A percentile compares a stretch with the other conserved stretches of the same genome.
phyloP scores from a whole-genome alignment of 2,797 vertebrate genomes.

The Uromys caudimaculatus region DNA sequence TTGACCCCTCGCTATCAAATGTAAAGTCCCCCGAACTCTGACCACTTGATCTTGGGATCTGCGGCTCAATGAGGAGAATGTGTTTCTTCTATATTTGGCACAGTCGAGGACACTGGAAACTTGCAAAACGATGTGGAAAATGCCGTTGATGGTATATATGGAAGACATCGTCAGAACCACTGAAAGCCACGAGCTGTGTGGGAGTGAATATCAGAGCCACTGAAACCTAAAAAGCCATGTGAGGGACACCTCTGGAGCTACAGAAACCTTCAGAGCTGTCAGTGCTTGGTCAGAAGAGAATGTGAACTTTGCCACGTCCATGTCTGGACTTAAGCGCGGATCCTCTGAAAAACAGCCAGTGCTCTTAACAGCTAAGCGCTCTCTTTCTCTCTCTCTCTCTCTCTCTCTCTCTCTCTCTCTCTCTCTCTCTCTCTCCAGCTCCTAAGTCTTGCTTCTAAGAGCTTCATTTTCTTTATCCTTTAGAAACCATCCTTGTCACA shows the following conservation, averaged over 20 bases:
- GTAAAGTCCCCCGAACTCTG: fast-evolving
- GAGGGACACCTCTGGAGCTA: not conserved
- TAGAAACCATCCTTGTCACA: not conserved
- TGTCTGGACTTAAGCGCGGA: no score
- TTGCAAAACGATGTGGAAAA: not conserved
- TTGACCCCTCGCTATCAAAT: not conserved
- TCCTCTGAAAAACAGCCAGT: no score
- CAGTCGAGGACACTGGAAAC: not conserved
- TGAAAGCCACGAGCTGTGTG: not conserved
- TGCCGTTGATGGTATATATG: not conserved
- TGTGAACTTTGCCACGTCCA: not conserved
- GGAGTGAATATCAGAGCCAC: not conserved
- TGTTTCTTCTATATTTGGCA: not conserved
- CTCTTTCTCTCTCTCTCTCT: no score
- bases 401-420: no score
- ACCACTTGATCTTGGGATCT: not conserved
- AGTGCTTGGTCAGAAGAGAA: fast-evolving
- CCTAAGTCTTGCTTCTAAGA: not conserved
- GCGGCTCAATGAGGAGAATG: not conserved
- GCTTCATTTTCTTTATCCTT: not conserved
- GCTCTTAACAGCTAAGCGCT: not conserved
- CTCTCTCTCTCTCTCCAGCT: not conserved
- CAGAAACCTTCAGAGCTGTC: not conserved
- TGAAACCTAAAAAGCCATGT: not conserved
- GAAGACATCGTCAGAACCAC: not conserved